Evolutionary conservation across 2,113 vertebrate species (phyloP).

Genomic region (Cheirogaleus medius): DNA sequence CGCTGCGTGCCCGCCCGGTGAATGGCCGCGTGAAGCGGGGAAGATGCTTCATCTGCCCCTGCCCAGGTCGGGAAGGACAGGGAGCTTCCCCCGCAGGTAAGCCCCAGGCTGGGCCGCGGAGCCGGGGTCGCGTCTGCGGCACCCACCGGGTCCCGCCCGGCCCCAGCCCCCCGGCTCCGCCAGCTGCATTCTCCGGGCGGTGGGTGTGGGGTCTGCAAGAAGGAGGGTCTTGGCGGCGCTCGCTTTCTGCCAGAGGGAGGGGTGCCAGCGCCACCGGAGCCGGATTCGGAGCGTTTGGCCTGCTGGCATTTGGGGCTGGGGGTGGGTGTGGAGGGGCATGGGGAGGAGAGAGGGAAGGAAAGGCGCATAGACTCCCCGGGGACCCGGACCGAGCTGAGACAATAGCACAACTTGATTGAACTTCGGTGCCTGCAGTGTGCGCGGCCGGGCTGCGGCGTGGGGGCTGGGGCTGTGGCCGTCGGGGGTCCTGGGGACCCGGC

Average conservation of each 20-base stretch:
- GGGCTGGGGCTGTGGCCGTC: neutral
- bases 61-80: slow-evolving; percentile 68
- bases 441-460: neutral
- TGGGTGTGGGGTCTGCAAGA: slow-evolving; percentile 27
- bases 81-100: slow-evolving; percentile 76
- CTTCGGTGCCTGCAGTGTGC: neutral
- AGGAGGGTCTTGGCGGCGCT: slow-evolving; percentile 3
- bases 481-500: neutral
- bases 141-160: neutral
- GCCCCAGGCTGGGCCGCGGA: neutral
- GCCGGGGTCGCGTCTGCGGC: neutral
- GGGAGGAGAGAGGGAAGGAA: no score
- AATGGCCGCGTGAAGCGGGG: neutral
- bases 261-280: neutral
- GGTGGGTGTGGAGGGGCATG: neutral
- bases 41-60: slow-evolving; percentile 74
- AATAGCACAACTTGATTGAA: slow-evolving; percentile 60
- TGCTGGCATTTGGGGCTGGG: neutral
- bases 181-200: neutral
- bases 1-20: neutral
- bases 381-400: neutral
- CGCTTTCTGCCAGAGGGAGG: neutral
- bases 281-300: neutral
- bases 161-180: neutral
- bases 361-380: neutral